These are phyloP conservation scores for Drosophila tanythrix DNA, from an alignment of 2,888 invertebrate genomes.

Conservation along the genomic window DNA sequence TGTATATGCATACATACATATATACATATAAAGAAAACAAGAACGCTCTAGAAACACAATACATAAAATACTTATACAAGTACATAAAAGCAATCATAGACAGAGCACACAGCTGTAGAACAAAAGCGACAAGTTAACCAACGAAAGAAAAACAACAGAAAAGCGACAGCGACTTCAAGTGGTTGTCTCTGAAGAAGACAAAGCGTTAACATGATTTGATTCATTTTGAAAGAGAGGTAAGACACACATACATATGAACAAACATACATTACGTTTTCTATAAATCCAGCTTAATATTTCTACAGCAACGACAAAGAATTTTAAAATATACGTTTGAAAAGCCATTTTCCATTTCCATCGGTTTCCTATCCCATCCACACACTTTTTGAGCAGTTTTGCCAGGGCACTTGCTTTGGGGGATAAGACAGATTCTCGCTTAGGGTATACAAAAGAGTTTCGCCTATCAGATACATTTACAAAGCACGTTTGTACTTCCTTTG, in stretches of 20 bases:
- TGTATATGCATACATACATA: background rate
- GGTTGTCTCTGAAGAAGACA: constrained; percentile 53
- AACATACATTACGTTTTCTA: background rate
- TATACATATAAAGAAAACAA: constrained; percentile 25
- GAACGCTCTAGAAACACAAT: constrained; percentile 40
- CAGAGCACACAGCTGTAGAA: constrained; percentile 32
- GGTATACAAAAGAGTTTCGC: background rate
- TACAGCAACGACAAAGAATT: background rate
- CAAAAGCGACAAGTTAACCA: constrained; percentile 21
- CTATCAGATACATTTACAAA: background rate
- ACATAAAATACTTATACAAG: constrained; percentile 50
- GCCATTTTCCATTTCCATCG: background rate
- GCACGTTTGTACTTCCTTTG: background rate
- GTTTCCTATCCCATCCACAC: background rate
- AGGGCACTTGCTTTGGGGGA: background rate
- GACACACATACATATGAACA: constrained; percentile 11
- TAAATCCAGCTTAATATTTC: background rate
- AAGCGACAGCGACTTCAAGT: constrained; percentile 32
- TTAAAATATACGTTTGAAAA: background rate
- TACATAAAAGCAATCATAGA: constrained; percentile 42
- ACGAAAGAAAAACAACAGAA: constrained; percentile 9
- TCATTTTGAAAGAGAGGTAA: constrained; percentile 59
- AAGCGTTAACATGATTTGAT: constrained; percentile 72
- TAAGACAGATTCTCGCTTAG: background rate
- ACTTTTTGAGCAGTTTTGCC: background rate